Conservation (phyloP, 2,888 invertebrate species). For the Elysia crispata region DNA sequence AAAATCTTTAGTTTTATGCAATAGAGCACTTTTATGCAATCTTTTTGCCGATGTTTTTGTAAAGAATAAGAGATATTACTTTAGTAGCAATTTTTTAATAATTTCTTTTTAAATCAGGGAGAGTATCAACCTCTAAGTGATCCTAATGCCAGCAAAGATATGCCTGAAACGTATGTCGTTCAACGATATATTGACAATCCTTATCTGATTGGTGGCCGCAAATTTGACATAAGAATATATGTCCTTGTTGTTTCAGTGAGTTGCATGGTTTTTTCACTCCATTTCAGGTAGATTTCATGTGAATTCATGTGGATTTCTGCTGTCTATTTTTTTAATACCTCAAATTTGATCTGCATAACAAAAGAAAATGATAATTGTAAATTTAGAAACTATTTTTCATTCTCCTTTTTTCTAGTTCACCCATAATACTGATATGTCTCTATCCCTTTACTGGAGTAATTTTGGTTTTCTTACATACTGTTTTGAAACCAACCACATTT, state of each 20-base stretch:
- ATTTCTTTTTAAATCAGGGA: slow-evolving; percentile 59
- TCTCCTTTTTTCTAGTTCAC: too few relatives aligned
- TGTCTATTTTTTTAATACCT: background rate
- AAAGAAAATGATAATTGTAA: background rate
- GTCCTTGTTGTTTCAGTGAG: slow-evolving; percentile 81
- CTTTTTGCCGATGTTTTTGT: too few relatives aligned
- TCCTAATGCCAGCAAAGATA: slow-evolving; percentile 66
- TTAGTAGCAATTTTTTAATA: too few relatives aligned
- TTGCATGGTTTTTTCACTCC: slow-evolving; percentile 32
- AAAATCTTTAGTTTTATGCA: too few relatives aligned
- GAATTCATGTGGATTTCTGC: background rate
- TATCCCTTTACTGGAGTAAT: too few relatives aligned
- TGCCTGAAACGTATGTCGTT: slow-evolving; percentile 79
- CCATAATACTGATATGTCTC: too few relatives aligned
- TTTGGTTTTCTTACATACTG: too few relatives aligned
- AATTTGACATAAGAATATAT: slow-evolving; percentile 83
- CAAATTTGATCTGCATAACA: background rate
- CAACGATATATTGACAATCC: slow-evolving; percentile 82
- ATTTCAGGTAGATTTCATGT: too few relatives aligned
- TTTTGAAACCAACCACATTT: too few relatives aligned
- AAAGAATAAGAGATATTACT: too few relatives aligned
- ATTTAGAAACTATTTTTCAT: too few relatives aligned
- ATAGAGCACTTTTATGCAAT: too few relatives aligned
- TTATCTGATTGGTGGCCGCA: slow-evolving; percentile 81
- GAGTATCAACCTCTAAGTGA: slow-evolving; percentile 74